Percentiles rank a stretch among this genome's conserved stretches.
These are phyloP conservation scores for Pristionchus entomophagus DNA, from an alignment of 2,888 invertebrate genomes.

Conservation along the genomic window DNA sequence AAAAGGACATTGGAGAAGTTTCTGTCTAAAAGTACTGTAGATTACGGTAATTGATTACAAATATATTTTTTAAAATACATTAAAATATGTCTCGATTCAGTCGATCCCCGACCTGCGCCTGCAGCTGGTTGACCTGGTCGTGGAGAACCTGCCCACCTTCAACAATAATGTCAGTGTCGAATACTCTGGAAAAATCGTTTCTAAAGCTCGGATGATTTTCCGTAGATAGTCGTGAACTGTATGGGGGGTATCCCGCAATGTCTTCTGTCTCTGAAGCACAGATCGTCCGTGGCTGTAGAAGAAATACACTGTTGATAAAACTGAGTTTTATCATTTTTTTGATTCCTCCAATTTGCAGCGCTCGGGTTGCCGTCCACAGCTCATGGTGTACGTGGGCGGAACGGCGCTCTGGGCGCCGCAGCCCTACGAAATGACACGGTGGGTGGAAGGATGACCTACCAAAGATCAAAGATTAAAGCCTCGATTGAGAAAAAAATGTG, in stretches of 20 bases:
- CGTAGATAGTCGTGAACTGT: too few species aligned
- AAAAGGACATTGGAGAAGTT: too few species aligned
- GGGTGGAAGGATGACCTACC: not conserved
- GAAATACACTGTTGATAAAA: too few species aligned
- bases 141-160: slow-evolving; percentile 90
- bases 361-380: slow-evolving; percentile 93
- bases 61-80: too few species aligned
- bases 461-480: not conserved
- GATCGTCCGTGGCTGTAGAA: too few species aligned
- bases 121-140: slow-evolving; percentile 82
- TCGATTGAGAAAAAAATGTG: too few species aligned
- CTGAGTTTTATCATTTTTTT: not conserved
- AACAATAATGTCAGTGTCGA: slow-evolving; percentile 78
- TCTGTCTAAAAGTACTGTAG: too few species aligned
- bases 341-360: slow-evolving; percentile 73
- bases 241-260: too few species aligned
- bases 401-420: slow-evolving; percentile 18
- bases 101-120: not conserved
- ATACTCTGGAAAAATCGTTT: too few species aligned
- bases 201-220: too few species aligned
- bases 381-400: slow-evolving; percentile 89
- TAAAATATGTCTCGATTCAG: not conserved
- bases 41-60: too few species aligned
- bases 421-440: slow-evolving; percentile 1
- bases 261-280: too few species aligned